Conservation (phyloP, 2,113 vertebrate genomes). For the Muntiacus muntjak region DNA sequence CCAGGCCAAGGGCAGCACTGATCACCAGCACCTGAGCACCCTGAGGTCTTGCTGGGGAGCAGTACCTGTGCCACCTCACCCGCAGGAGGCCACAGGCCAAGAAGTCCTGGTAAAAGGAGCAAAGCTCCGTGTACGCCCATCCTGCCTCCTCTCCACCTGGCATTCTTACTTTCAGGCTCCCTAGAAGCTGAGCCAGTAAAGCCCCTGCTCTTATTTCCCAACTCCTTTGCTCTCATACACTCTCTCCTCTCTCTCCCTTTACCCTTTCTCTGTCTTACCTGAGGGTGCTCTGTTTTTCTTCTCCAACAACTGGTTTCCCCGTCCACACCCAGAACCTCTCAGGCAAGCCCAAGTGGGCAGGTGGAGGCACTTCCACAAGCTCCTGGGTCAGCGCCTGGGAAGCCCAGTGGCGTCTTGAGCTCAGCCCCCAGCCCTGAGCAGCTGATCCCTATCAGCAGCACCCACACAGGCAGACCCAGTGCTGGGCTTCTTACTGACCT, state of each 20-base stretch:
- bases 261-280: not conserved
- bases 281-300: not conserved
- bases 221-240: not conserved
- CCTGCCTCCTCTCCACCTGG: not conserved
- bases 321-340: not conserved
- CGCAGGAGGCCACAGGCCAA: not conserved
- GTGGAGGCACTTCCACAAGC: not conserved
- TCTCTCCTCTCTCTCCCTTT: not conserved
- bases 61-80: not conserved
- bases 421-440: not conserved
- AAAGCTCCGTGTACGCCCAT: accelerated
- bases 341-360: not conserved
- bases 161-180: not conserved
- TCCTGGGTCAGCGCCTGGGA: not conserved
- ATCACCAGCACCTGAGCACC: not conserved
- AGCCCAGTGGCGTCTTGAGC: not conserved
- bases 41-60: not conserved
- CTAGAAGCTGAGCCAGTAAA: not conserved
- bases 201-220: not conserved
- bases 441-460: not conserved
- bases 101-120: accelerated
- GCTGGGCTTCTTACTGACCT: not conserved
- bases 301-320: not conserved
- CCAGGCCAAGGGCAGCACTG: not conserved
- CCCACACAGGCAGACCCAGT: not conserved